Evolutionary conservation across 2,113 vertebrate genomes (phyloP).

Genomic region (Entosphenus tridentatus): DNA sequence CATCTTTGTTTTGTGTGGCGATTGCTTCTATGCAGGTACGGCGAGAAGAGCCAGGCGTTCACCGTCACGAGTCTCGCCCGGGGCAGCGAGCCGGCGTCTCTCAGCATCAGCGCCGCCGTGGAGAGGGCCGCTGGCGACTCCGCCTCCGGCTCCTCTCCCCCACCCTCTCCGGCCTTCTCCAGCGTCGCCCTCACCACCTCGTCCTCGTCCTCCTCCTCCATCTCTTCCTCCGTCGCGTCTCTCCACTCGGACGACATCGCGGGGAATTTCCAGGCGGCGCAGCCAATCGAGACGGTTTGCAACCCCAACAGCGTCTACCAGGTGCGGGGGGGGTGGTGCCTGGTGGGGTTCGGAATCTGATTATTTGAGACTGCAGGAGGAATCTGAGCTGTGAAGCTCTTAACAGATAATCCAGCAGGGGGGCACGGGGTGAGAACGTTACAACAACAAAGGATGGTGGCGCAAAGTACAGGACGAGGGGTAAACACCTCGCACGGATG

Average conservation of each 20-base stretch:
- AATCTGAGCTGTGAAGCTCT: too few species aligned
- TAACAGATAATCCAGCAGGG: too few species aligned
- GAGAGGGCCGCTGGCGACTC: not conserved
- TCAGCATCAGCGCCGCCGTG: not conserved
- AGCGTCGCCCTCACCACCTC: not conserved
- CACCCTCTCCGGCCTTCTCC: not conserved
- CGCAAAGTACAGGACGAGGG: too few species aligned
- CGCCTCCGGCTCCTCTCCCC: not conserved
- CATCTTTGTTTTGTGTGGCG: too few species aligned
- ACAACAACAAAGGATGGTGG: too few species aligned
- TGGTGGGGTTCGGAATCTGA: too few species aligned
- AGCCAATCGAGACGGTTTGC: not conserved
- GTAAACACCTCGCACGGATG: too few species aligned
- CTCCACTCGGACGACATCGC: not conserved
- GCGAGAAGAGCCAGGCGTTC: not conserved
- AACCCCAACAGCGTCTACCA: conserved; percentile 1
- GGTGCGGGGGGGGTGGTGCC: not conserved
- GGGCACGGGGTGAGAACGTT: too few species aligned
- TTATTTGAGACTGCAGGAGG: too few species aligned
- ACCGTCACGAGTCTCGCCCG: not conserved
- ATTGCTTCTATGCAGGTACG: not conserved
- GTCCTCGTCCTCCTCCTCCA: not conserved
- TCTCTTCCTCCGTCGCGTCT: not conserved
- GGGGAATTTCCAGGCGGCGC: not conserved
- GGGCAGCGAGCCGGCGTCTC: not conserved